Percentiles rank a stretch among this genome's conserved stretches.
phyloP scores from a whole-genome alignment of 2,888 invertebrate genomes.

The Altica lythri region DNA sequence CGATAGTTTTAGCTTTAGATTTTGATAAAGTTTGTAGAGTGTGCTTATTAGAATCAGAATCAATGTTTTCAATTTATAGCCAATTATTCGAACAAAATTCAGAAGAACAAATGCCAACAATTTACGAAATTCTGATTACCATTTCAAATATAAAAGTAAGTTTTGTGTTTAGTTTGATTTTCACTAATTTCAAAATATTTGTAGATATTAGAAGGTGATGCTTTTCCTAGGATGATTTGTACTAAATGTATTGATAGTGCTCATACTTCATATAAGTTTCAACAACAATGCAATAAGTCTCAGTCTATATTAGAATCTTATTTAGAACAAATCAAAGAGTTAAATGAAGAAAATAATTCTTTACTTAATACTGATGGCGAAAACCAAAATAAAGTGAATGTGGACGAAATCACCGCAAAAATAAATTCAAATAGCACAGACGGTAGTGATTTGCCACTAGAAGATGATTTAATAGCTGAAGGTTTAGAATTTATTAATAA shows the following conservation, averaged over 20 bases:
- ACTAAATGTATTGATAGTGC: slow-evolving; percentile 33
- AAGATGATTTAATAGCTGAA: slow-evolving; percentile 19
- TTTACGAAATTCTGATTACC: slow-evolving; percentile 29
- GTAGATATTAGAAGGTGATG: slow-evolving; percentile 27
- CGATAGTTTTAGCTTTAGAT: slow-evolving; percentile 28
- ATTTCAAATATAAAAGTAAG: slow-evolving; percentile 33
- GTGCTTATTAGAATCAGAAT: slow-evolving; percentile 30
- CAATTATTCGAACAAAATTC: slow-evolving; percentile 30
- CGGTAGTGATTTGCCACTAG: slow-evolving; percentile 9
- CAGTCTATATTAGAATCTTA: slow-evolving; percentile 30
- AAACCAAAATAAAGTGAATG: no score
- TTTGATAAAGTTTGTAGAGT: slow-evolving; percentile 33
- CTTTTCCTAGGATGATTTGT: slow-evolving; percentile 32
- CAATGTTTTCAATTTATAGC: slow-evolving; percentile 34
- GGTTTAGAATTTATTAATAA: slow-evolving; percentile 21
- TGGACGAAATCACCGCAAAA: no score
- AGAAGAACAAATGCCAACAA: slow-evolving; percentile 31
- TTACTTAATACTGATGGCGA: background rate
- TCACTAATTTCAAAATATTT: slow-evolving; percentile 10
- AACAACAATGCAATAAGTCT: slow-evolving; percentile 31
- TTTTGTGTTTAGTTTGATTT: slow-evolving; percentile 1
- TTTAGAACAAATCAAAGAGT: slow-evolving; percentile 24
- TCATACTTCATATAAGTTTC: slow-evolving; percentile 33
- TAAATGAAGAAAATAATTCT: background rate
- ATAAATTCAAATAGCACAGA: slow-evolving; percentile 5